Conservation (phyloP, 2,797 vertebrate genomes). For the Chrysolophus pictus region DNA sequence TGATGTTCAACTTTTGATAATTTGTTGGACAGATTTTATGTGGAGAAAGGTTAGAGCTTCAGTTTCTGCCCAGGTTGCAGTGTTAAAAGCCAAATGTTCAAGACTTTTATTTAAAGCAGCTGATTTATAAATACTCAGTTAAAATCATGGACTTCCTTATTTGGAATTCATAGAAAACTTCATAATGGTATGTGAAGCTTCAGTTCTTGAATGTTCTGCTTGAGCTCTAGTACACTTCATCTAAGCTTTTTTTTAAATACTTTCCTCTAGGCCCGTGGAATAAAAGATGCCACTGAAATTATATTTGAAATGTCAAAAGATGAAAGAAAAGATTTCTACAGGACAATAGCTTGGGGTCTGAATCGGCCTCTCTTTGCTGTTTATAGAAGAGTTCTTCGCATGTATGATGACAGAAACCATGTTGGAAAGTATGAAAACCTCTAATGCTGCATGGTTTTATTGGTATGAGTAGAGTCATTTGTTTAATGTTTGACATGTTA, state of each 20-base stretch:
- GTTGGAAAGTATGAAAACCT: conserved; percentile 94
- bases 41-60: neutral
- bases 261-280: conserved; percentile 88
- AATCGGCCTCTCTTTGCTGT: conserved; percentile 98
- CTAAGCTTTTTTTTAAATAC: conserved; percentile 31
- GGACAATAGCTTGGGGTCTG: conserved; percentile 95
- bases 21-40: neutral
- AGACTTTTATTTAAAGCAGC: neutral
- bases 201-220: neutral
- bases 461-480: conserved; percentile 47
- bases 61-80: neutral
- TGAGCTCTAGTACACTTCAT: conserved; percentile 18
- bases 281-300: conserved; percentile 97
- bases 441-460: conserved; percentile 74
- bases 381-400: conserved; percentile 95
- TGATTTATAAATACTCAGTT: neutral
- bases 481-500: neutral
- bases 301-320: conserved; percentile 99
- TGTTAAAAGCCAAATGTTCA: neutral
- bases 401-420: conserved; percentile 99
- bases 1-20: neutral
- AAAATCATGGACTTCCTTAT: neutral
- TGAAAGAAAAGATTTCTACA: conserved; percentile 98
- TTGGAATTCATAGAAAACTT: neutral
- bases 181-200: neutral